These are phyloP conservation scores for Oenanthe oenanthe DNA, from an alignment of 2,113 vertebrate species.

Conservation along the genomic window DNA sequence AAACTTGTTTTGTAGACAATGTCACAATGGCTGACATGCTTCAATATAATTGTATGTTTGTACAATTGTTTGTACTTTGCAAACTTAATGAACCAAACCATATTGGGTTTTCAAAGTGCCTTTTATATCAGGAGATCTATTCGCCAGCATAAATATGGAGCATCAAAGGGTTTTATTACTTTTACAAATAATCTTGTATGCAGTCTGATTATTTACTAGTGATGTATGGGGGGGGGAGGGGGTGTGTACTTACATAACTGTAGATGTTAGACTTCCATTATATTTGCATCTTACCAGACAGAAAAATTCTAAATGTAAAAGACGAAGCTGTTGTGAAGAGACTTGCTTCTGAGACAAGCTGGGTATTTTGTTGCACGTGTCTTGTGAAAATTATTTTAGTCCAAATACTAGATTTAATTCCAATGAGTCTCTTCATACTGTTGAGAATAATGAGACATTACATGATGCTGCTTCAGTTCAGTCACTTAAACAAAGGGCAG, in stretches of 20 bases:
- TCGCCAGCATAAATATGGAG: conserved; percentile 74
- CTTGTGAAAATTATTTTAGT: neutral
- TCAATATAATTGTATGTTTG: conserved; percentile 72
- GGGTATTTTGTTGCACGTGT: neutral
- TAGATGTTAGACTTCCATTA: conserved; percentile 52
- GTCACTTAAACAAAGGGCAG: neutral
- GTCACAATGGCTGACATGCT: conserved; percentile 74
- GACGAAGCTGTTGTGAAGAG: conserved; percentile 34
- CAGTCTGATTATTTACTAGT: conserved; percentile 57
- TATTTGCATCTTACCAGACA: conserved; percentile 44
- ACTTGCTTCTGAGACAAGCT: conserved; percentile 39
- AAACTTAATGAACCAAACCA: conserved; percentile 83
- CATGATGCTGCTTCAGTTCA: neutral
- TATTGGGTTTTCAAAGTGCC: conserved; percentile 90
- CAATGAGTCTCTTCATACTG: neutral
- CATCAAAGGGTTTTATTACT: conserved; percentile 65
- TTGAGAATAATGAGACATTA: neutral
- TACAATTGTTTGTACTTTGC: conserved; percentile 84
- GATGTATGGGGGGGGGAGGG: neutral
- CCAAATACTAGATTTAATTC: neutral
- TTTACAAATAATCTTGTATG: conserved; percentile 58
- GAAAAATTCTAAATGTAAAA: conserved; percentile 36
- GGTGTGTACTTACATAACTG: conserved; percentile 43
- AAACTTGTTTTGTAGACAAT: conserved; percentile 71
- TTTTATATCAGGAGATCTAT: conserved; percentile 76